Percentiles rank a stretch among this genome's conserved stretches.
phyloP scores from a whole-genome alignment of 23 tunicate species.

The Halocynthia roretzi region DNA sequence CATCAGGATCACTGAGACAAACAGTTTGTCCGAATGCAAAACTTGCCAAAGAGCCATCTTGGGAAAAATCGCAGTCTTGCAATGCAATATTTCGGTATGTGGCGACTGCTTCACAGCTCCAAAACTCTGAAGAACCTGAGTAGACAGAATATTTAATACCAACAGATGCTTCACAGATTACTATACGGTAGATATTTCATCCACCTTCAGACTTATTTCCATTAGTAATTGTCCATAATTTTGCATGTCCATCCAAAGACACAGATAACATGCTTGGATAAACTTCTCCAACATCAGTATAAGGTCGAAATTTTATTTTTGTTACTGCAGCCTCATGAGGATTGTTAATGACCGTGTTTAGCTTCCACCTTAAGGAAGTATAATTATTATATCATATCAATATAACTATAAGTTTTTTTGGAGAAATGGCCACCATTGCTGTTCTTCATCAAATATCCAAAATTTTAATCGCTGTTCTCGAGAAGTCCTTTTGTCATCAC shows the following conservation, averaged over 20 bases:
- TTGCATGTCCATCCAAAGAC: slow-evolving; percentile 46
- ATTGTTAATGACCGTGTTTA: slow-evolving; percentile 46
- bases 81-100: slow-evolving; percentile 29
- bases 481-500: background rate
- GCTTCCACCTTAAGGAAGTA: slow-evolving; percentile 34
- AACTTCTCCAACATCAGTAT: slow-evolving; percentile 26
- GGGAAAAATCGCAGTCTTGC: slow-evolving; percentile 43
- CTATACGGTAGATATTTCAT: background rate
- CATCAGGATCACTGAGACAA: slow-evolving; percentile 27
- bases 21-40: slow-evolving; percentile 44
- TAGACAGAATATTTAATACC: background rate
- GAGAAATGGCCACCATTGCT: slow-evolving; percentile 41
- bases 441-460: slow-evolving; percentile 55
- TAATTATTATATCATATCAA: background rate
- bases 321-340: slow-evolving; percentile 40
- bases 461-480: slow-evolving; percentile 68
- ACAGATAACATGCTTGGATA: slow-evolving; percentile 28
- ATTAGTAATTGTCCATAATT: slow-evolving; percentile 35
- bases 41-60: slow-evolving; percentile 73
- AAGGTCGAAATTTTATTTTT: slow-evolving; percentile 8
- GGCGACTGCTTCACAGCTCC: slow-evolving; percentile 43
- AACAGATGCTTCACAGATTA: background rate
- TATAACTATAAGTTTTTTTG: background rate
- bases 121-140: slow-evolving; percentile 22
- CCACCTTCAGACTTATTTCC: slow-evolving; percentile 4